Evolutionary conservation across 2,113 vertebrate genomes (phyloP).

Genomic region (Leptobrachium leishanense): DNA sequence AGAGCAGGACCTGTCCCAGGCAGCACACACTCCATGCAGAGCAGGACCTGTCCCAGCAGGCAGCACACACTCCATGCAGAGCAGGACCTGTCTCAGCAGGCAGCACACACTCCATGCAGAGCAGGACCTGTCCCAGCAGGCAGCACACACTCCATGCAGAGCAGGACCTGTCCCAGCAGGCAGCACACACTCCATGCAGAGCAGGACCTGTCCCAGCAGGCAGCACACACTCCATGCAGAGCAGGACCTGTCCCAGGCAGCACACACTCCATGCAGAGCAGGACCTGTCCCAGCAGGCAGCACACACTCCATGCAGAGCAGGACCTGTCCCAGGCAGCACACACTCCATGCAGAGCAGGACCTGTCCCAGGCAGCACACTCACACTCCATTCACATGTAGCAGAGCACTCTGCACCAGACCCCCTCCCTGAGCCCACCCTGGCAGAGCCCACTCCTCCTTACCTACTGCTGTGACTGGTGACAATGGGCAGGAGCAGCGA

Average conservation of each 20-base stretch:
- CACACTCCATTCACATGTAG: neutral
- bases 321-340: neutral
- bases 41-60: no score
- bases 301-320: neutral
- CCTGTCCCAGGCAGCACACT: no score
- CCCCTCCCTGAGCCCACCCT: neutral
- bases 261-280: neutral
- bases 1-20: no score
- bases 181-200: neutral
- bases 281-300: neutral
- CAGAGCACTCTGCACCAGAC: neutral
- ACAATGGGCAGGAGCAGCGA: no score
- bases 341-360: neutral
- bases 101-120: neutral
- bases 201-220: neutral
- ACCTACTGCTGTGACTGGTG: no score
- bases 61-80: no score
- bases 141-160: neutral
- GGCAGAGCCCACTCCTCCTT: neutral
- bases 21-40: no score
- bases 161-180: neutral
- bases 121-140: neutral
- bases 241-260: neutral
- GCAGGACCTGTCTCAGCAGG: neutral
- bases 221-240: no score